Base-by-base conservation (phyloP, 2,888 invertebrate genomes). In the Eupithecia insigniata region DNA sequence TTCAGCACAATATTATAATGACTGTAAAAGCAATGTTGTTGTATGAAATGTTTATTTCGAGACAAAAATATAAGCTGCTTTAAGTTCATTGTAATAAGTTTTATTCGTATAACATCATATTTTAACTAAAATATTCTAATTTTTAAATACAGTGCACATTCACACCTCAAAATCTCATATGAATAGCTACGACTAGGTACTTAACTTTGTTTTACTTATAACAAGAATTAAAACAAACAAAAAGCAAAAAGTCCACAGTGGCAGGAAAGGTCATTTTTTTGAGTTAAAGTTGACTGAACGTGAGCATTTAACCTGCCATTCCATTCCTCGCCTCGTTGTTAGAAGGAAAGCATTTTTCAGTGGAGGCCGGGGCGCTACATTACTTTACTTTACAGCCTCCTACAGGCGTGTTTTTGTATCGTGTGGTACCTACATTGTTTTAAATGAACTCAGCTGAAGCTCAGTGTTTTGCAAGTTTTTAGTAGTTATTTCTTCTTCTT, bases 271-370 rank as follows among this genome's bases (percentile, higher is more conserved):
- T 81, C 83, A 87, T 86, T 87, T 87, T 80, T 84, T 76, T 69
- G 55, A 74, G 83, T 78, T 81, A 84, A 84, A 89, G 83, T 87
- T 88, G 87, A 87, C 84, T 86, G 89, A 88, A 87, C 85, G 85
- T 87, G 85, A 86, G 84, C 86, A 87, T 90, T 89, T 88, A 89
- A 88, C 89, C 88, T 83, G 84, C 80, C 46, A 82, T 83, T 82
- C 80, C 84, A n/a, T n/a, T n/a, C n/a, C n/a, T n/a, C n/a, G n/a
- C 81, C 83, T 82, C 79, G 82, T 86, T 85, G 86, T 86, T 85
- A 87, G 89, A 87, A 88, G 84, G 85, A 84, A 83, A 84, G 83
- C 84, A 90, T 90, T 89, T 90, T 88, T 90, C 89, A 88, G 81
- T 67, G 61, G 80, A 81, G 82, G 77, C 78, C 79, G 81, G 76